Evolutionary conservation across 1,140 invertebrate species (phyloP), one percentile per base, ranked within the genome.

Genomic region (Papilio aristodemus): DNA sequence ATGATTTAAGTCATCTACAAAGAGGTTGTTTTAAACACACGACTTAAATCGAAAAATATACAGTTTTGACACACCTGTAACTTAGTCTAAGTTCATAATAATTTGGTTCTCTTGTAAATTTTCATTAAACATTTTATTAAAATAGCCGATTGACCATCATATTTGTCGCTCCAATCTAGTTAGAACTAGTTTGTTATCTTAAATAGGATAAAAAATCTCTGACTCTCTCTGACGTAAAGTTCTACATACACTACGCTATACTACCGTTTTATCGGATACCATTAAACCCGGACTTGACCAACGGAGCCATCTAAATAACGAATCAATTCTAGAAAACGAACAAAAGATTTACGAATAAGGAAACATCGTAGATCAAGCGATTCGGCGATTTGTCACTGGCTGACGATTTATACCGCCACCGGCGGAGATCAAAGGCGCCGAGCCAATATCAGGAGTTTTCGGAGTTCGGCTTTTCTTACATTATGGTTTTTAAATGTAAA

Each of bases 401-500:
- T 22, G 41, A 54, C 59, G 74, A 81, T 82, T 83, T 79, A 84
- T 76, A 50, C 50, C 74, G 71, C 84, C 84, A 83, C 82, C 79
- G 76, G 60, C 68, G 5, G 54, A 79, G 82, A 85, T 86, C 83
- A 86, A 86, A 86, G 77, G 17, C 36, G 41, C 69, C 75, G 70
- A 62, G 66, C 14, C 43, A 14, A 64, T 41, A 63, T 68, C 57
- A n/a, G n/a, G n/a, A 60, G 70, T 59, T 19, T 50, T 68, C 19
- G 60, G 59, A 64, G 68, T 69, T 64, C 59, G 59, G 66, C 22
- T 57, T 13, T n/a, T n/a, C n/a, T n/a, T n/a, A n/a, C n/a, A n/a
- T n/a, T 70, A 43, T 71, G 14, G 69, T 67, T 41, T 64, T 54
- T 57, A 69, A 72, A 73, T 63, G 68, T 75, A 75, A 74, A 77